Base-by-base conservation (phyloP, 2,113 vertebrate genomes). In the Caretta caretta region DNA sequence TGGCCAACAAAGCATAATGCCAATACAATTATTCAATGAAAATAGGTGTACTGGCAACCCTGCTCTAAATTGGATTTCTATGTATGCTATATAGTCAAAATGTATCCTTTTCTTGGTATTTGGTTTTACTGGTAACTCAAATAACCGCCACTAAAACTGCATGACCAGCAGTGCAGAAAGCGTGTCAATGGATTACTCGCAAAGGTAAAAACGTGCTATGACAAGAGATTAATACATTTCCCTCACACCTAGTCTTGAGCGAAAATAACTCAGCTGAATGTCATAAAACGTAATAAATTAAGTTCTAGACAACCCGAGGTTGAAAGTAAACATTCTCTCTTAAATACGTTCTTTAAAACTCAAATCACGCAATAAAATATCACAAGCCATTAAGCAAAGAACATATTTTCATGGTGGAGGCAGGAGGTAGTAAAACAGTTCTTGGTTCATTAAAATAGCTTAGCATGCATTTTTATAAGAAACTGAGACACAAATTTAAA, bases 61-160 rank as follows among this genome's bases (percentile, higher is more conserved):
- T 53, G 84, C 3, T 54, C 79, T 3, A 82, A 87, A 89, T 20
- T 65, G 10, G 51, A 82, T 57, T 85, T 88, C 29, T 83, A 62
- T 82, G 54, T 22, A 76, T 1, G 8, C 10, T 51, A 3, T 53
- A 0, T 2, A 38, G 10, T 56, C 16, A 38, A 88, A 50, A 92
- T 42, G 5, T 78, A 78, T 24, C 72, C 20, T 38, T 10, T 76
- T 76, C 0, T 0, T 75, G 3, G 0, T 24, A 56, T 3, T 38
- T 48, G 42, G 57, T 29, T 38, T 69, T 69, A n/a, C 65, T 69
- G 17, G 65, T n/a, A 69, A 69, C 31, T 38, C 35, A n/a, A 69
- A 69, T 38, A 69, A 69, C 8, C 5, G n/a, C 65, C 17, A 69
- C 0, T 13, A 42, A 46, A 42, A 76, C 22, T 46, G 72, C 72